Conservation (phyloP, 2,113 vertebrate species). For the Sphaerodactylus townsendi region DNA sequence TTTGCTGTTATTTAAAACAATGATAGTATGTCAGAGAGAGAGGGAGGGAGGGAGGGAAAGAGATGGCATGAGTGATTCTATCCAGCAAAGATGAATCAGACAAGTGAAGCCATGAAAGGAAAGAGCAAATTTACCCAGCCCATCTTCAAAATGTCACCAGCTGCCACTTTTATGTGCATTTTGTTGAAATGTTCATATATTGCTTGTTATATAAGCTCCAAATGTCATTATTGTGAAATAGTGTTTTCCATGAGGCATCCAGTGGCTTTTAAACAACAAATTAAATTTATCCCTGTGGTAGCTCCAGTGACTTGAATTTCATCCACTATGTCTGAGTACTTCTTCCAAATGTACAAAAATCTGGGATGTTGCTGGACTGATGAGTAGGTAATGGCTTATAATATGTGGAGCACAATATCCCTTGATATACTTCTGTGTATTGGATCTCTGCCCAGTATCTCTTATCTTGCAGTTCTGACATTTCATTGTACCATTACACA, state of each 20-base stretch:
- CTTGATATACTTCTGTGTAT: slow-evolving; percentile 51
- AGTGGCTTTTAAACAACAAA: slow-evolving; percentile 30
- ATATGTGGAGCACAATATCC: slow-evolving; percentile 47
- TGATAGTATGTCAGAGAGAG: too few relatives aligned
- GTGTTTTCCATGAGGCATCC: slow-evolving; percentile 20
- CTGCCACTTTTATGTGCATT: background rate
- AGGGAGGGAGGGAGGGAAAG: too few relatives aligned
- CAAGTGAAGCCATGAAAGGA: background rate
- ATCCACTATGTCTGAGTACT: slow-evolving; percentile 31
- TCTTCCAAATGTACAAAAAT: slow-evolving; percentile 52
- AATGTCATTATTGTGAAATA: slow-evolving; percentile 27
- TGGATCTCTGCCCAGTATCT: slow-evolving; percentile 47
- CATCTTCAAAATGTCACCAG: background rate
- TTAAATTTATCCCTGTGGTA: slow-evolving; percentile 16
- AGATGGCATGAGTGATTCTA: too few relatives aligned
- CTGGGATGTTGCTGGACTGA: slow-evolving; percentile 1
- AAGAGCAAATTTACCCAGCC: background rate
- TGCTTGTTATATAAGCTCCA: background rate
- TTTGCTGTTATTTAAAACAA: too few relatives aligned
- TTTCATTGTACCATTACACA: slow-evolving; percentile 54
- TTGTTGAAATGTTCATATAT: slow-evolving; percentile 8
- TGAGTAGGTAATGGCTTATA: slow-evolving; percentile 46
- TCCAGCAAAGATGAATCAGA: background rate
- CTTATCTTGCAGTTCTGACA: slow-evolving; percentile 49
- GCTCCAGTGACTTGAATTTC: slow-evolving; percentile 26